Evolutionary conservation across 2,888 invertebrate genomes (phyloP), one percentile per base, ranked within the genome.

Genomic region (Drosophila basisetae): DNA sequence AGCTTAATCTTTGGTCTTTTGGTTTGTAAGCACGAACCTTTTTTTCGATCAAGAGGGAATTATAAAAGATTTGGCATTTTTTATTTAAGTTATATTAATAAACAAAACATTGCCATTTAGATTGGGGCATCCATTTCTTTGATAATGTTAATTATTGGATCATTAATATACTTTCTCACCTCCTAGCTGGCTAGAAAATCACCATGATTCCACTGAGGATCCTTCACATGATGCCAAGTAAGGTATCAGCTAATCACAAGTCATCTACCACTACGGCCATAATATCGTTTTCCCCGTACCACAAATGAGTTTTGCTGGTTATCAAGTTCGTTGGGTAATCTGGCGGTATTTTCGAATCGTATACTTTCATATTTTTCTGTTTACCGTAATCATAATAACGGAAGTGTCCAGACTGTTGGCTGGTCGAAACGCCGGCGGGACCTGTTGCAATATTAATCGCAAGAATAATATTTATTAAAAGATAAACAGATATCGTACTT

Each of bases 241-340:
- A 56, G 0, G 78, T 66, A 2, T 47, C 63, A 2, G 84, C 80
- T 59, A 91, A 64, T n/a, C 71, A 68, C 4, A 73, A 16, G 0
- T 90, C 89, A 74, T 91, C 91, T 6, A 55, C 68, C 0, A 90
- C 82, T 10, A 83, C 89, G 7, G 88, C 74, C 79, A 85, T 62
- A 1, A 52, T 61, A 65, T 91, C 91, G 30, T 86, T 91, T 52
- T 91, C 90, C 35, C 85, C 80, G 58, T 87, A 91, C 83, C 91
- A 91, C 25, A 91, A 55, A 54, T 90, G 90, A 39, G 84, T 70
- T 28, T 73, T 18, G 6, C 78, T 59, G 0, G 74, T 76, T 13
- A 91, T 84, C 2, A 67, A 33, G 7, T 84, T 67, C 1, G 83
- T 76, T 3, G 79, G 76, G 73, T 91, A 91, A 16, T 86, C 83